A percentile compares a stretch with the other conserved stretches of the same genome.
These are phyloP conservation scores for Amphipyra tragopoginis DNA, from an alignment of 2,888 invertebrate species.

Conservation along the genomic window DNA sequence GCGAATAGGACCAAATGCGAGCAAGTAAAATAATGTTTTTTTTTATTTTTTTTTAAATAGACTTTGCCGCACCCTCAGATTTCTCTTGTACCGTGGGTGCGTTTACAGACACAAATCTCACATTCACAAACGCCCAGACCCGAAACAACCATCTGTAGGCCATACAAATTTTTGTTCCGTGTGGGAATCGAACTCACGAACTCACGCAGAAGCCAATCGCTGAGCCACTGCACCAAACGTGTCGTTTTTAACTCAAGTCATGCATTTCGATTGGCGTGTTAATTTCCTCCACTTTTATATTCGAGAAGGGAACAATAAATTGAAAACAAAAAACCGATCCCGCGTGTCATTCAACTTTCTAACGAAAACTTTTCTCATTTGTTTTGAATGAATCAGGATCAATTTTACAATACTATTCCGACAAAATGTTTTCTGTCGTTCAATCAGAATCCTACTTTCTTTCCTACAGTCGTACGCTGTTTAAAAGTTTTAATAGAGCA, in stretches of 20 bases:
- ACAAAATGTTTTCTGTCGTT: slow-evolving; percentile 47
- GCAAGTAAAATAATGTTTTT: no score
- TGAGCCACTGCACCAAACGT: no score
- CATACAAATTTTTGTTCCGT: no score
- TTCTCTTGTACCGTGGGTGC: no score
- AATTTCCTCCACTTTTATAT: not conserved
- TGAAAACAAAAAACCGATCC: slow-evolving; percentile 7
- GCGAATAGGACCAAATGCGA: no score
- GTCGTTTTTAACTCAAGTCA: not conserved
- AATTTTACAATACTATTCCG: slow-evolving; percentile 59
- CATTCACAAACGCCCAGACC: no score
- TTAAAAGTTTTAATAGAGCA: slow-evolving; percentile 41
- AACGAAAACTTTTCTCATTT: slow-evolving; percentile 63
- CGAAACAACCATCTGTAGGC: no score
- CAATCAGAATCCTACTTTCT: slow-evolving; percentile 24
- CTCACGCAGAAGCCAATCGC: no score
- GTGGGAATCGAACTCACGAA: no score
- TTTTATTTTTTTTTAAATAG: no score
- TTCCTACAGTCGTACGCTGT: slow-evolving; percentile 10
- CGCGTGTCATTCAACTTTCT: slow-evolving; percentile 16
- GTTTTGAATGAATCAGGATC: slow-evolving; percentile 54
- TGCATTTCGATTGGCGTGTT: not conserved
- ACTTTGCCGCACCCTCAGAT: no score
- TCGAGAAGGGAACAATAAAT: slow-evolving; percentile 6
- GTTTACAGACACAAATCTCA: no score